phyloP scores from a whole-genome alignment of 2,797 vertebrate species.

The Loris lydekkerianus region DNA sequence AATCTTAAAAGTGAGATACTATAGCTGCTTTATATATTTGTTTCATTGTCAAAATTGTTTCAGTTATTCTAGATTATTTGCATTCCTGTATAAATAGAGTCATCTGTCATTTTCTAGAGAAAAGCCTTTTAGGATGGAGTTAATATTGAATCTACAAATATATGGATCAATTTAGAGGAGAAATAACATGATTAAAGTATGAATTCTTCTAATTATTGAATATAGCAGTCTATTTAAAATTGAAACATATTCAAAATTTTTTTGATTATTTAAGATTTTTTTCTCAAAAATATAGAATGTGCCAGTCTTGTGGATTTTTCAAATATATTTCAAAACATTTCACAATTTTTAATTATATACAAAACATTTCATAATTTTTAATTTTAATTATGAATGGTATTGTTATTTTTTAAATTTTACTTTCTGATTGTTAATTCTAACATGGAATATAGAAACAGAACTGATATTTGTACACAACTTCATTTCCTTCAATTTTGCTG shows the following conservation, averaged over 20 bases:
- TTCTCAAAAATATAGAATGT: not conserved
- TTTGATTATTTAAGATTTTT: not conserved
- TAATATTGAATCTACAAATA: not conserved
- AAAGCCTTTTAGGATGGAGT: not conserved
- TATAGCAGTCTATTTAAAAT: not conserved
- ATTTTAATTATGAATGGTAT: not conserved
- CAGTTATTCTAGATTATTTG: not conserved
- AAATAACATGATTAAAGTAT: not conserved
- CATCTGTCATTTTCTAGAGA: not conserved
- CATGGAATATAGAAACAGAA: not conserved
- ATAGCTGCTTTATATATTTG: not conserved
- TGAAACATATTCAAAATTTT: not conserved
- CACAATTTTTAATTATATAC: not conserved
- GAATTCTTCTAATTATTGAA: not conserved
- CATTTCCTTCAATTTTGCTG: not conserved
- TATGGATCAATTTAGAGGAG: not conserved
- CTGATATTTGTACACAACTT: not conserved
- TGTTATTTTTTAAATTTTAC: not conserved
- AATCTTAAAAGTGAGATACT: not conserved
- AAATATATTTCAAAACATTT: not conserved
- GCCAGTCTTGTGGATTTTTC: not conserved
- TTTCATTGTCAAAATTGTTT: not conserved
- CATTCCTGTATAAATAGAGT: conserved; percentile 16
- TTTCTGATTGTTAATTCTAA: not conserved
- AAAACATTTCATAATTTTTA: not conserved